Base-by-base conservation (phyloP, 2,888 invertebrate genomes). In the Oscheius sp. region DNA sequence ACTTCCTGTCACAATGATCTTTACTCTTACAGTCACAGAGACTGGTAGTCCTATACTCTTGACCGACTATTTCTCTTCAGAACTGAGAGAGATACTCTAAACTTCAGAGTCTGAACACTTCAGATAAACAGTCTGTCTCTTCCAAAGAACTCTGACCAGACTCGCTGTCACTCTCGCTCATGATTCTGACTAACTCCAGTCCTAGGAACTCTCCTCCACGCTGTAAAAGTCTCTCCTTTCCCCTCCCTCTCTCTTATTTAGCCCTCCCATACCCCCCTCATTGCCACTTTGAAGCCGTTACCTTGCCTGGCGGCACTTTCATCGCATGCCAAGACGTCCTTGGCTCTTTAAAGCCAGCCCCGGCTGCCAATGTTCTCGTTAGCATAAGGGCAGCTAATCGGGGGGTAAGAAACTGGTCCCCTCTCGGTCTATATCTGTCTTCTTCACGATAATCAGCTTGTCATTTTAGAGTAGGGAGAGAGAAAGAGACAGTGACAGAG, bases 301-400 rank as follows among this genome's bases (percentile, higher is more conserved):
- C 53, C 13, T 53, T 53, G 50, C 50, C 50, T 7, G 42, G 42
- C 4, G 42, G 4, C 42, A 42, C 42, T 42, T 53, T 21, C 21
- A 32, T n/a, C 9, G 55, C 29, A 55, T 55, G 29, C 21, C 21
- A 55, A 32, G 32, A 55, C 29, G 59, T 35, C 59, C 59, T 60
- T 35, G 59, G 59, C 59, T 35, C 35, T 37, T 60, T 35, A 55
- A 21, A 21, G n/a, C 59, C 35, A n/a, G 42, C 35, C 35, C 32
- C 59, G 59, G 59, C 37, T 60, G 59, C 32, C 59, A 32, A 21
- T 32, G 29, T 35, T 63, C 63, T 63, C 63, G 63, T 63, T 63
- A 63, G 63, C 63, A 63, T 63, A 63, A 63, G 63, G 63, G 32
- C 63, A 63, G 47, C 48, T 63, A 63, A 63, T 63, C 63, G 63